Evolutionary conservation across 2,888 invertebrate species (phyloP).

Genomic region (Mesopsocus fuscifrons): DNA sequence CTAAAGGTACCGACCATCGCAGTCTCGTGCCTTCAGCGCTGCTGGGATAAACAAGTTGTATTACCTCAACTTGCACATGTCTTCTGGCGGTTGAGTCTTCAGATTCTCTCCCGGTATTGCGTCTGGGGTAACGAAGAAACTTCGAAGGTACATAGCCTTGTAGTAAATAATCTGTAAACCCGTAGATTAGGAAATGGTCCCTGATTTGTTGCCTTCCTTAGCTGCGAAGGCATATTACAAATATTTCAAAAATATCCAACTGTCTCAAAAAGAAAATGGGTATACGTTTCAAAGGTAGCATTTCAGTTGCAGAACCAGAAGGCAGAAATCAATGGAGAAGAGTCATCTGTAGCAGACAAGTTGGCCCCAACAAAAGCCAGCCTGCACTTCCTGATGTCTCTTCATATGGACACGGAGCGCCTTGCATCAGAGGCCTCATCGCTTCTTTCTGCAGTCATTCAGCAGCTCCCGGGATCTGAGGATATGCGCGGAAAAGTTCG

Average conservation of each 20-base stretch:
- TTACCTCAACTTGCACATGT: constrained; percentile 55
- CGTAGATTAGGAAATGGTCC: too few species aligned
- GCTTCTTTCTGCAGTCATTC: neutral
- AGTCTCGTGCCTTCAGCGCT: constrained; percentile 27
- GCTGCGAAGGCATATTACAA: too few species aligned
- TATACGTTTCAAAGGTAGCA: too few species aligned
- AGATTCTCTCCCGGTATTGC: constrained; percentile 60
- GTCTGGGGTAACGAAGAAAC: constrained; percentile 41
- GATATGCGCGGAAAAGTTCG: too few species aligned
- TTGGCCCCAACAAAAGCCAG: too few species aligned
- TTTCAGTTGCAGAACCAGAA: too few species aligned
- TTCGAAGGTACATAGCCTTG: constrained; percentile 28
- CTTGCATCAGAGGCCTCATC: constrained; percentile 15
- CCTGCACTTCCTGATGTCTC: constrained; percentile 23
- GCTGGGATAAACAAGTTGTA: constrained; percentile 66
- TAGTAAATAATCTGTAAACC: too few species aligned
- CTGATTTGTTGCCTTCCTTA: too few species aligned
- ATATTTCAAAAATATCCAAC: constrained; percentile 3
- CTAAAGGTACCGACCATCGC: constrained; percentile 31
- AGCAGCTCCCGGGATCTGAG: too few species aligned
- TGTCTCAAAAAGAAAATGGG: too few species aligned
- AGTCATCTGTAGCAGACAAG: too few species aligned
- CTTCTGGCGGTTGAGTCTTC: constrained; percentile 77
- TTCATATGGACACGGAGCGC: constrained; percentile 25
- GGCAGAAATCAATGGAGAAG: too few species aligned